A percentile compares a stretch with the other conserved stretches of the same genome.
phyloP scores from a whole-genome alignment of 2,888 invertebrate genomes.

The Copidosoma aretas region DNA sequence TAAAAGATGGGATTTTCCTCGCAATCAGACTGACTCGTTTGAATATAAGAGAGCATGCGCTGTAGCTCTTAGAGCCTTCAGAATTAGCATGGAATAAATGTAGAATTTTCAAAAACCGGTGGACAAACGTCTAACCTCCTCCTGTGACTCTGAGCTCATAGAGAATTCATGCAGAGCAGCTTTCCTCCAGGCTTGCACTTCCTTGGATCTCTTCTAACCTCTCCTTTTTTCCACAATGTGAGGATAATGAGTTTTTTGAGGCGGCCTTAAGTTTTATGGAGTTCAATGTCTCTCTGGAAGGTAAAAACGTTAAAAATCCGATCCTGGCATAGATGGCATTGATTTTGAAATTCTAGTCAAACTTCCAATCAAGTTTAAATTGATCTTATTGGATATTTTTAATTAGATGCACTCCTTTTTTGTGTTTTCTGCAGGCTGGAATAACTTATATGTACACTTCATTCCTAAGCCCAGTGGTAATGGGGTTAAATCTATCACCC shows the following conservation, averaged over 20 bases:
- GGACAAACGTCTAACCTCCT: not conserved
- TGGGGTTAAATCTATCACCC: not conserved
- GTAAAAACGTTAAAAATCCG: not conserved
- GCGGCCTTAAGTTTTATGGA: not conserved
- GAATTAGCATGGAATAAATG: not conserved
- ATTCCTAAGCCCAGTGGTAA: slow-evolving; percentile 4
- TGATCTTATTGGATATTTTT: slow-evolving; percentile 1
- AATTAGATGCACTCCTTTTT: not conserved
- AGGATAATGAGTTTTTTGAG: not conserved
- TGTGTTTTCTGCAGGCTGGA: slow-evolving; percentile 1
- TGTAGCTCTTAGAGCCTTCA: not conserved
- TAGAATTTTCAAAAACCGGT: not conserved
- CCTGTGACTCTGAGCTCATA: not conserved
- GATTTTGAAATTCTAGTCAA: not conserved
- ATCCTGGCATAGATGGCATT: not conserved
- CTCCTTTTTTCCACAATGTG: too few species aligned
- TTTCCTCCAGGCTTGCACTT: too few species aligned
- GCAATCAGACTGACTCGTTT: not conserved
- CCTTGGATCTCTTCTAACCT: too few species aligned
- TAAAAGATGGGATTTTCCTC: not conserved
- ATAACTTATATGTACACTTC: not conserved
- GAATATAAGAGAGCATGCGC: not conserved
- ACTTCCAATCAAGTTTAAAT: not conserved
- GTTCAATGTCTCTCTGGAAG: not conserved
- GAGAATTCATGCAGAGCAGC: not conserved